phyloP scores from a whole-genome alignment of 2,113 vertebrate species.

The Falco punctatus region DNA sequence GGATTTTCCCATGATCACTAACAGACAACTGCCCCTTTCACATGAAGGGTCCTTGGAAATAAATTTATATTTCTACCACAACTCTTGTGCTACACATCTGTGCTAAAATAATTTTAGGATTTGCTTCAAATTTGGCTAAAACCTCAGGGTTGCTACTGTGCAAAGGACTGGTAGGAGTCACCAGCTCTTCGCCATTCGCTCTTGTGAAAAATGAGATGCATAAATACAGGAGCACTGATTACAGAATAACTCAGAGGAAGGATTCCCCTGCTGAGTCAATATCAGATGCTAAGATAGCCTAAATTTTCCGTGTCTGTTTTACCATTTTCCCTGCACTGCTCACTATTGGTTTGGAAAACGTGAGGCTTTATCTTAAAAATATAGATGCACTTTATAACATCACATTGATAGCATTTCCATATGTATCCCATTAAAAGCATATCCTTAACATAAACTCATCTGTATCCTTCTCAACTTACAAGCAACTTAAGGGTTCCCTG shows the following conservation, averaged over 20 bases:
- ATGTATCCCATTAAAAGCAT: neutral
- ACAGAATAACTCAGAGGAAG: slow-evolving; percentile 44
- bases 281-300: slow-evolving; percentile 49
- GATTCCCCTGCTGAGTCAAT: slow-evolving; percentile 67
- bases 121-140: slow-evolving; percentile 22
- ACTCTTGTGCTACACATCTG: neutral
- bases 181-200: slow-evolving; percentile 24
- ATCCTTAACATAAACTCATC: neutral
- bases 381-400: neutral
- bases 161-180: neutral
- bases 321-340: neutral
- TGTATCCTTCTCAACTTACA: neutral
- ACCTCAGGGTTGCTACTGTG: neutral
- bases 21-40: neutral
- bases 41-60: neutral
- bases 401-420: neutral
- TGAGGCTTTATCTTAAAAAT: slow-evolving; percentile 6
- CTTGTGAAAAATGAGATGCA: slow-evolving; percentile 61
- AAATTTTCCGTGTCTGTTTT: slow-evolving; percentile 10
- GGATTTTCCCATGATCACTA: neutral
- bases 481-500: neutral
- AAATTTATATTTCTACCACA: neutral
- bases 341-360: neutral
- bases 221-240: slow-evolving; percentile 63
- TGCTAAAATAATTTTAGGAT: neutral